Evolutionary conservation across 2,888 invertebrate species (phyloP).

Genomic region (Scelioninae gen. 2): DNA sequence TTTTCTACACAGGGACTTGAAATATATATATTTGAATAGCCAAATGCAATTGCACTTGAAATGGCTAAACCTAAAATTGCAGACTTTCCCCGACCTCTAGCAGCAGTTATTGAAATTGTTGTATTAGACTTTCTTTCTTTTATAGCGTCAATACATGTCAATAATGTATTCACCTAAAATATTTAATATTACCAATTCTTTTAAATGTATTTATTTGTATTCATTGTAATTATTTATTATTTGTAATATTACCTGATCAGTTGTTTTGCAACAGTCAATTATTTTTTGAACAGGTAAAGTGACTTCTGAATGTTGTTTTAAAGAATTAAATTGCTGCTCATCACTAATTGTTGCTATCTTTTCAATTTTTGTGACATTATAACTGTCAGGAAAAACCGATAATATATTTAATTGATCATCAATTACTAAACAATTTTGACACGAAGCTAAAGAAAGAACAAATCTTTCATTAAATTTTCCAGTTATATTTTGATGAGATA

Average conservation of each 20-base stretch:
- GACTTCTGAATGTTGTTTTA: conserved; percentile 80
- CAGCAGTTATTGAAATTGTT: conserved; percentile 96
- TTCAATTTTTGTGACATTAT: no score
- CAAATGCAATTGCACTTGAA: conserved; percentile 88
- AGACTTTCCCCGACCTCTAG: conserved; percentile 98
- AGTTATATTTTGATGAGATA: conserved; percentile 83
- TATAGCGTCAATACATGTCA: conserved; percentile 95
- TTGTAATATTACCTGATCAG: conserved; percentile 11
- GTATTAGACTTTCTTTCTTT: conserved; percentile 92
- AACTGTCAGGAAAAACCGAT: conserved; percentile 88
- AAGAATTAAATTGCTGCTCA: no score
- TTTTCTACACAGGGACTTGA: conserved; percentile 99
- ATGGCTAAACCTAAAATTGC: conserved; percentile 96
- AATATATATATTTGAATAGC: conserved; percentile 95
- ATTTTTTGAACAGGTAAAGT: conserved; percentile 84
- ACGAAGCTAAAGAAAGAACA: conserved; percentile 90
- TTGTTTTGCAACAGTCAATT: conserved; percentile 91
- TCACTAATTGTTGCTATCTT: no score
- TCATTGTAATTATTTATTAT: no score
- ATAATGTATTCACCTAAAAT: conserved; percentile 86
- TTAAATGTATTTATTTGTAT: no score
- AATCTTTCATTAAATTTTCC: conserved; percentile 84
- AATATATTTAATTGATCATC: conserved; percentile 80
- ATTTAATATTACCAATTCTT: no score
- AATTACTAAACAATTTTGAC: conserved; percentile 77